These are phyloP conservation scores for Tetropium fuscum DNA, from an alignment of 2,888 invertebrate species.

Conservation along the genomic window DNA sequence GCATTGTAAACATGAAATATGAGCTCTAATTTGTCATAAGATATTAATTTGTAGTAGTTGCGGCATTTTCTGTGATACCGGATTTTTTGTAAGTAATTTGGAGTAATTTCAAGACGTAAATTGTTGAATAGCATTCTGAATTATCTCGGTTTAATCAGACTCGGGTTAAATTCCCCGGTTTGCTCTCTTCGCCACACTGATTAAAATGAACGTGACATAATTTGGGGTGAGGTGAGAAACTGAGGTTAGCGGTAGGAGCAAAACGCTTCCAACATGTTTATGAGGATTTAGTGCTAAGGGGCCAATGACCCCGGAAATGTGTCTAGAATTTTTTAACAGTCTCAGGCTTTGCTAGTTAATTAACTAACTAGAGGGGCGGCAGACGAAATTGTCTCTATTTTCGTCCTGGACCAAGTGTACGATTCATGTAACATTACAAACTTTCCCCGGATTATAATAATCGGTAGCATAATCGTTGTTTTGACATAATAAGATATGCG, in stretches of 20 bases:
- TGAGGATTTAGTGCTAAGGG: background rate
- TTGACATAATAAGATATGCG: too few relatives aligned
- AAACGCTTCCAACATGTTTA: background rate
- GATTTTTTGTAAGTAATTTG: too few relatives aligned
- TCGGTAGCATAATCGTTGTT: too few relatives aligned
- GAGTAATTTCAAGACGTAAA: too few relatives aligned
- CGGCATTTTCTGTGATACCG: too few relatives aligned
- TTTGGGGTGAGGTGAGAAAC: background rate
- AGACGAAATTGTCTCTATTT: background rate
- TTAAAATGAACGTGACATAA: background rate
- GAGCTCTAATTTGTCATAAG: background rate
- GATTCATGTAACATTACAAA: too few relatives aligned
- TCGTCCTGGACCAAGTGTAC: too few relatives aligned
- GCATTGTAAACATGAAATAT: background rate
- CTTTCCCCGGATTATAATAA: too few relatives aligned
- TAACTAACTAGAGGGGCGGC: background rate
- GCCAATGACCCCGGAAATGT: background rate
- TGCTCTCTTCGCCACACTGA: background rate
- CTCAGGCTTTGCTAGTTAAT: background rate
- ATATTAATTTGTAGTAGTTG: background rate
- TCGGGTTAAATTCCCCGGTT: too few relatives aligned
- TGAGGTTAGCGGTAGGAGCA: background rate
- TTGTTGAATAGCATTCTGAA: too few relatives aligned
- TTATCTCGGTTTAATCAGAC: too few relatives aligned
- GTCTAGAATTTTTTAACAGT: too few relatives aligned